Conservation (phyloP, 2,888 invertebrate genomes). For the Sarcophaga rosellei region DNA sequence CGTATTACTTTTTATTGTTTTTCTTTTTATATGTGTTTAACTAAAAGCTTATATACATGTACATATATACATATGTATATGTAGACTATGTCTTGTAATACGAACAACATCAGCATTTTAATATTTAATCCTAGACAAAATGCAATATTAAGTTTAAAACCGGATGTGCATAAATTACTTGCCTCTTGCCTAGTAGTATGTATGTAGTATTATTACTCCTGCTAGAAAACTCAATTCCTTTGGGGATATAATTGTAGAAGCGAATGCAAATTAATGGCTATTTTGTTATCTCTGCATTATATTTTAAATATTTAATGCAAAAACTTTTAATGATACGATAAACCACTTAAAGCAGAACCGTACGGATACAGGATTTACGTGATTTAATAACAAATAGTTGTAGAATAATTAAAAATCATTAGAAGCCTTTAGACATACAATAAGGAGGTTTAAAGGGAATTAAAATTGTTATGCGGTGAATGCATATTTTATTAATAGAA, state of each 20-base stretch:
- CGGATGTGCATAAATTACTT: slow-evolving; percentile 38
- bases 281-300: slow-evolving; percentile 26
- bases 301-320: slow-evolving; percentile 38
- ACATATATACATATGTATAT: too few species aligned
- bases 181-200: background rate
- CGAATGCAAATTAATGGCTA: slow-evolving; percentile 8
- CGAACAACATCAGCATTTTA: slow-evolving; percentile 19
- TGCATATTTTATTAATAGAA: too few species aligned
- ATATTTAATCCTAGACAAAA: slow-evolving; percentile 49
- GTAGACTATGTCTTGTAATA: too few species aligned
- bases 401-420: too few species aligned
- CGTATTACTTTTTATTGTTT: background rate
- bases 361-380: background rate
- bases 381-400: too few species aligned
- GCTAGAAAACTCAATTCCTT: background rate
- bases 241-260: background rate
- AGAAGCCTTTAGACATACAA: too few species aligned
- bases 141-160: slow-evolving; percentile 29
- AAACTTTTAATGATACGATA: background rate
- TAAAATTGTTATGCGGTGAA: too few species aligned
- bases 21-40: background rate
- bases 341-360: background rate
- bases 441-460: too few species aligned
- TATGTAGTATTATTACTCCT: too few species aligned
- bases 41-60: too few species aligned